Evolutionary conservation across 23 tunicate genomes (phyloP).

Genomic region (Botrylloides violaceus): DNA sequence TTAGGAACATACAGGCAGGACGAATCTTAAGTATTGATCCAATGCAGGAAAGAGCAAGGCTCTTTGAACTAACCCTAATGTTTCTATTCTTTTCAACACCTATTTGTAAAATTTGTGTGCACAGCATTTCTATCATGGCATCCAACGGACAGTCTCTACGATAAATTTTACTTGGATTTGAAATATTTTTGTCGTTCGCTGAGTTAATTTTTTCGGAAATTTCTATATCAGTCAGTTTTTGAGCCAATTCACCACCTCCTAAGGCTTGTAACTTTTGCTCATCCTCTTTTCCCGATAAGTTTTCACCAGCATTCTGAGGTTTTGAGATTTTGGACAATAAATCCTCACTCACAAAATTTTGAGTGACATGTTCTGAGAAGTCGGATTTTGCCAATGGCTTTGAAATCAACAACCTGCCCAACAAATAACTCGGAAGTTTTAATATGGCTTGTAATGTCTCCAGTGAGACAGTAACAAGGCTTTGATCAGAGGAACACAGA

Average conservation of each 20-base stretch:
- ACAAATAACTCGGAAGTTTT: slow-evolving; percentile 8
- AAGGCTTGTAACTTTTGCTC: neutral
- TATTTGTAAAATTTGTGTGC: slow-evolving; percentile 9
- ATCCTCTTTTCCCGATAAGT: neutral
- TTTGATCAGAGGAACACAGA: slow-evolving; percentile 46
- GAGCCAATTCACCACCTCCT: neutral
- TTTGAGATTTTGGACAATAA: neutral
- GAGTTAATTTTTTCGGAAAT: neutral
- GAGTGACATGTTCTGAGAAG: neutral
- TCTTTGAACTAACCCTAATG: slow-evolving; percentile 79
- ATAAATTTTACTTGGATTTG: neutral
- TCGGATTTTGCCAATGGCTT: neutral
- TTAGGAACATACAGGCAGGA: slow-evolving; percentile 22
- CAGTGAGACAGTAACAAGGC: slow-evolving; percentile 37
- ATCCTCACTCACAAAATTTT: neutral
- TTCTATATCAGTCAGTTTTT: neutral
- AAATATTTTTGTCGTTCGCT: neutral
- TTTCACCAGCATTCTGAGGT: neutral
- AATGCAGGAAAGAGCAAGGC: slow-evolving; percentile 49
- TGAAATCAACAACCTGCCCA: slow-evolving; percentile 29
- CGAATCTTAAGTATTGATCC: slow-evolving; percentile 28
- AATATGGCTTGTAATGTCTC: slow-evolving; percentile 28
- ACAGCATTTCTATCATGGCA: neutral
- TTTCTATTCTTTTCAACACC: slow-evolving; percentile 12
- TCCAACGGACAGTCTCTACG: neutral